Evolutionary conservation across 2,888 invertebrate species (phyloP), one percentile per base, ranked within the genome.

Genomic region (Phorcus lineatus): DNA sequence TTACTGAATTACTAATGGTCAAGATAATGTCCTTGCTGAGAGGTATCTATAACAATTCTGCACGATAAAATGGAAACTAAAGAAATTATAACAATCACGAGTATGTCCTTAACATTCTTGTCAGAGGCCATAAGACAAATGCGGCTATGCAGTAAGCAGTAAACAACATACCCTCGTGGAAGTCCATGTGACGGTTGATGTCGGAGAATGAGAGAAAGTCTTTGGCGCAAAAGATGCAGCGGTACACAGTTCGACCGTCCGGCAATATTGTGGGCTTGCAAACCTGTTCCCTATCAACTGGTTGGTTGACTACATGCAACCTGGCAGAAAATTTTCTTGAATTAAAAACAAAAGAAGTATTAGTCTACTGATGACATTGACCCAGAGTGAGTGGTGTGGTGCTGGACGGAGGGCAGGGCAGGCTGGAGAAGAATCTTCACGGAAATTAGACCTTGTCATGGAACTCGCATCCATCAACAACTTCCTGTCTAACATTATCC

Each of bases 141-240:
- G n/a, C n/a, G 36, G 36, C 36, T 6, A 36, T 36, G 36, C 3
- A 36, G 4, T 36, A 7, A 36, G 3, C 36, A 6, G 7, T 36
- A 7, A 36, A 19, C 6, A 7, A 24, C 87, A 84, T 86, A 93
- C 93, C 93, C 89, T 93, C 93, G 85, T 93, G 93, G 85, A 93
- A 93, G 87, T 93, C 93, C 92, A 93, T 92, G 85, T 93, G 93
- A 76, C 93, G 85, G 86, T 93, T 93, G 85, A 93, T 92, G 82
- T 93, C 93, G 22, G 93, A 93, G 82, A 89, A 91, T 9, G 92
- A 93, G 31, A 90, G 89, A 89, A 93, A 93, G 83, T 92, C 92
- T 83, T 93, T 93, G 80, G 89, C 88, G 83, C 93, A 93, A 83
- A 93, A 92, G 62, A 90, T 89, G 87, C 93, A 93, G 74, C 92